A percentile compares a stretch with the other conserved stretches of the same genome.
Evolutionary conservation across 2,113 vertebrate genomes (phyloP).

Genomic region (Stegastes partitus): DNA sequence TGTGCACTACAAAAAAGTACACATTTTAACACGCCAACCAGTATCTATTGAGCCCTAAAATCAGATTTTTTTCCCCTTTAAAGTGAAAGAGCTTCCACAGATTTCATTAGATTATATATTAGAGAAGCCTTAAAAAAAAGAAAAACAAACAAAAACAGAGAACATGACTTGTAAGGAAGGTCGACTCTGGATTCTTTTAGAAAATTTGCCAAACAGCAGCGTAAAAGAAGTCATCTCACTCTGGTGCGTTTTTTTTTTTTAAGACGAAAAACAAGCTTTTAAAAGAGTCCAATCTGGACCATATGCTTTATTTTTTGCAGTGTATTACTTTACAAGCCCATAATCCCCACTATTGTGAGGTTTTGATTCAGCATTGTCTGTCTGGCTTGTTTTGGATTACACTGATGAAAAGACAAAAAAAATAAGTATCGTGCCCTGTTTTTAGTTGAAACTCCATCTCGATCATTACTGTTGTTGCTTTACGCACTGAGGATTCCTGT

Average conservation of each 20-base stretch:
- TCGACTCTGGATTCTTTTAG: neutral
- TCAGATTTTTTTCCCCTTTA: neutral
- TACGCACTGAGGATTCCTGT: neutral
- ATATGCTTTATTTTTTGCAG: conserved; percentile 19
- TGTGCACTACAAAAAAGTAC: conserved; percentile 27
- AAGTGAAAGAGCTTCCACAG: neutral
- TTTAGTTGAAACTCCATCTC: neutral
- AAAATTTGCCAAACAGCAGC: neutral
- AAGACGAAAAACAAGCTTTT: conserved; percentile 12
- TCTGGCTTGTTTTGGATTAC: conserved; percentile 24
- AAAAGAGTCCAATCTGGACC: conserved; percentile 5
- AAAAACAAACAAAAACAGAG: too few species aligned
- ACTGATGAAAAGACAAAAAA: conserved; percentile 21
- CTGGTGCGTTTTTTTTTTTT: conserved; percentile 6
- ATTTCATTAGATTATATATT: neutral
- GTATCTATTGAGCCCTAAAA: neutral
- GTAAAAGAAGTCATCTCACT: neutral
- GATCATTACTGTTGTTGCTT: neutral
- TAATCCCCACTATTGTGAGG: conserved; percentile 20
- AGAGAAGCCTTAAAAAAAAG: neutral
- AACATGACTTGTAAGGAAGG: neutral
- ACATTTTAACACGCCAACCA: conserved; percentile 2
- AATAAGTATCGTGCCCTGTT: conserved; percentile 13
- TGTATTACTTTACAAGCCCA: conserved; percentile 1
- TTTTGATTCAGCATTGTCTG: neutral